Base-by-base conservation (phyloP, 2,888 invertebrate species). In the Philaethria dido region DNA sequence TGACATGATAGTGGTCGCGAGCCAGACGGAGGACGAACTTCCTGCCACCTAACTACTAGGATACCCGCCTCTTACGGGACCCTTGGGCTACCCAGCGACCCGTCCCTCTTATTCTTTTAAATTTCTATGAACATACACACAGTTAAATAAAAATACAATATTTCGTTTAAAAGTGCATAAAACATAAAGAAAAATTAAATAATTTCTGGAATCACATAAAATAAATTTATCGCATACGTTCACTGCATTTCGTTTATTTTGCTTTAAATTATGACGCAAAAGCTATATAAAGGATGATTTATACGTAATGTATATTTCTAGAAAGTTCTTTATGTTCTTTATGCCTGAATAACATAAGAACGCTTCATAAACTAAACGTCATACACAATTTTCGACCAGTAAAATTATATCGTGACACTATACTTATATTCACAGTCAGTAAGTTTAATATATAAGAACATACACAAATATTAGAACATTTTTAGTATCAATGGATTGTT, bases 181-280 rank as follows among this genome's bases (percentile, higher is more conserved):
- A 22, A 20, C 39, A 57, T 57, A 42, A n/a, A 57, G 57, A 57
- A 44, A 48, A 60, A 45, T 57, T 54, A 52, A 64, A 59, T 59
- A 59, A 45, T 64, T 64, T 52, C 39, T 50, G 22, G 48, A 67
- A 67, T 59, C 42, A 55, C 54, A 67, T 57, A 57, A 57, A 57
- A 42, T 57, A 57, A 42, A 60, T 64, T 59, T 68, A 64, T 64
- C 59, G 59, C 59, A 66, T 60, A 64, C 64, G 45, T 64, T 68
- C 59, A 39, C 42, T 50, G 60, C 39, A 60, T 54, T 48, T 42
- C 48, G 68, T 68, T 64, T 68, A 64, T 54, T 59, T 68, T 61
- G 39, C 48, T 61, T 44, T 68, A 65, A 68, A 68, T 64, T 68
- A 65, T 65, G 47, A 60, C 54, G 20, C 68, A 48, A 54, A 54